Base-by-base conservation (phyloP, 2,888 invertebrate genomes). In the Euphydryas editha region DNA sequence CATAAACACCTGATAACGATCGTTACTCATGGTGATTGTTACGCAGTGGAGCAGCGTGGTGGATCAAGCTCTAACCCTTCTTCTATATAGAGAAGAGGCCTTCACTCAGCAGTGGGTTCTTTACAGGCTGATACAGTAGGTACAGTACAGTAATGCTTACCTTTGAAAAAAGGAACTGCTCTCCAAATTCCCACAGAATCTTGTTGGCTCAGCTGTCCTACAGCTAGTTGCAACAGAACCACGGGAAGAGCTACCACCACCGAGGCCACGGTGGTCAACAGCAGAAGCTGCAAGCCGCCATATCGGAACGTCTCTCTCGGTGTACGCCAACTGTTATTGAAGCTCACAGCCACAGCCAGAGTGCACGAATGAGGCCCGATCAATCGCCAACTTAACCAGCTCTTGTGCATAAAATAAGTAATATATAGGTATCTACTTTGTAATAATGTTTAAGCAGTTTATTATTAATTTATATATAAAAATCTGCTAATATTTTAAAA, bases 111-210 rank as follows among this genome's bases (percentile, higher is more conserved):
- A n/a, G n/a, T n/a, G n/a, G n/a, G n/a, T n/a, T n/a, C n/a, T n/a
- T n/a, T n/a, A n/a, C n/a, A n/a, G n/a, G n/a, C n/a, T n/a, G n/a
- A n/a, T n/a, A n/a, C n/a, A n/a, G n/a, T n/a, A n/a, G n/a, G n/a
- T n/a, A n/a, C n/a, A n/a, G n/a, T n/a, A n/a, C n/a, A 7, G 5
- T 59, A 21, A 54, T 18, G 11, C 13, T 78, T 77, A 95, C 95
- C 95, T 93, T 89, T 94, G 77, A 95, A 94, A 76, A 95, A 93
- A 1, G 95, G 95, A 46, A 95, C 94, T 0, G 94, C 95, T 71
- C 94, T 90, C 95, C 95, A 95, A 20, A 94, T 87, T 57, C 95
- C 95, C 6, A 94, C 94, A 20, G 94, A 93, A 36, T 95, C 95
- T 75, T 95, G 94, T 78, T 95, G 94, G 65, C 95, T 94, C 64